Evolutionary conservation across 1,140 invertebrate species (phyloP), one percentile per base, ranked within the genome.

Genomic region (Heliconius nattereri): DNA sequence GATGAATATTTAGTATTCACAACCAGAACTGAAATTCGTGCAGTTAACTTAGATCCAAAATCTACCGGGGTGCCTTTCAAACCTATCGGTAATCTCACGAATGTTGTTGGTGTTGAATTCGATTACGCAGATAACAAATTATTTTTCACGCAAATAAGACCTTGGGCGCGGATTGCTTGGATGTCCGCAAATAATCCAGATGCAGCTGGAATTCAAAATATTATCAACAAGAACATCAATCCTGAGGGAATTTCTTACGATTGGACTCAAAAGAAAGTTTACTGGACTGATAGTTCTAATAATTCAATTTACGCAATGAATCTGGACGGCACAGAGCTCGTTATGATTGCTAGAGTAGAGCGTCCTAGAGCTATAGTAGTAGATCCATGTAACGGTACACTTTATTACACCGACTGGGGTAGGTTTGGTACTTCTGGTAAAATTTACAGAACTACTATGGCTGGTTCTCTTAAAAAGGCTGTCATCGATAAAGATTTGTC

Each of bases 231-330:
- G 89, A 97, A 97, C 26, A 98, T 98, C 76, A 98, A 98, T 93
- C 98, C 98, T 0, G 98, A 99, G 92, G 98, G 98, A 7, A 98
- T 99, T 81, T 98, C 98, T 0, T 99, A 98, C 88, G 98, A 99
- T 87, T 99, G 98, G 98, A 98, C 98, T 0, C 97, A 98, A 82
- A 97, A 98, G 87, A 99, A 99, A 92, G 96, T 99, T 40, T 99
- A 99, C 89, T 99, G 98, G 98, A 98, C 98, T 0, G 99, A 99
- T 85, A 98, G 97, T 66, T 97, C 97, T 0, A 99, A 99, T 86
- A 98, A 98, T 81, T 98, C 97, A 37, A 99, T 99, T 72, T 99
- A 99, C 86, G 98, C 98, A 0, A 98, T 99, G 97, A 98, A 99
- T 89, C 94, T 98, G 7, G 97, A 98, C 87, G 98, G 98, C 13